Evolutionary conservation across 2,113 vertebrate species (phyloP), one percentile per base, ranked within the genome.

Genomic region (Syngnathoides biaculeatus): DNA sequence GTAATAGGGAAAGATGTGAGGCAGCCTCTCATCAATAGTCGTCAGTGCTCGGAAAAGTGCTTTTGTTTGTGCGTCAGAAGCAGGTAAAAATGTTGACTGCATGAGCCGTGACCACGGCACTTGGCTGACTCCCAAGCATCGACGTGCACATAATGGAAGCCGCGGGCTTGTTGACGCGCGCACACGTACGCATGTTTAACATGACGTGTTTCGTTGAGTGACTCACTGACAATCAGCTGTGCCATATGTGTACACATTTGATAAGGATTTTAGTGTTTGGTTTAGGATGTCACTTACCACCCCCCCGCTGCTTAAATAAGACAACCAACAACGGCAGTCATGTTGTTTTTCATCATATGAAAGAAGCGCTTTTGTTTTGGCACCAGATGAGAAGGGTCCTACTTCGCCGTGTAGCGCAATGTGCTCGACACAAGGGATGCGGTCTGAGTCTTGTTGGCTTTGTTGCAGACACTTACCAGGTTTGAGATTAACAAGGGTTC

Each of bases 61-160:
- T 58, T 50, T 57, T 35, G 52, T 39, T 52, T 50, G 70, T 63
- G 57, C 59, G 73, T 85, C 86, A 89, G 55, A 68, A 70, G 71
- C 82, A 87, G 85, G 79, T 85, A 81, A 39, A 63, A 56, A 61
- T 79, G 76, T 73, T 66, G 56, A 74, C 35, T 78, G 56, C 43
- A 6, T 30, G 70, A 76, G 53, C 74, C 5, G 3, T 63, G 72
- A 61, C 69, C n/a, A n/a, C 53, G 65, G 71, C 47, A 30, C 56
- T 24, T 22, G 38, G 8, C 61, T 89, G 88, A 90, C 70, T 89
- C 89, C 90, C 55, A 57, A 15, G 55, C 27, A 60, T 53, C 65
- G 67, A 68, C 69, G 69, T 71, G 47, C 38, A 69, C 73, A 67
- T 69, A 69, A 77, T 48, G 56, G 72, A 65, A 65, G 50, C 56